These are phyloP conservation scores for Alaudala cheleensis DNA, from an alignment of 2,113 vertebrate species.

Conservation along the genomic window DNA sequence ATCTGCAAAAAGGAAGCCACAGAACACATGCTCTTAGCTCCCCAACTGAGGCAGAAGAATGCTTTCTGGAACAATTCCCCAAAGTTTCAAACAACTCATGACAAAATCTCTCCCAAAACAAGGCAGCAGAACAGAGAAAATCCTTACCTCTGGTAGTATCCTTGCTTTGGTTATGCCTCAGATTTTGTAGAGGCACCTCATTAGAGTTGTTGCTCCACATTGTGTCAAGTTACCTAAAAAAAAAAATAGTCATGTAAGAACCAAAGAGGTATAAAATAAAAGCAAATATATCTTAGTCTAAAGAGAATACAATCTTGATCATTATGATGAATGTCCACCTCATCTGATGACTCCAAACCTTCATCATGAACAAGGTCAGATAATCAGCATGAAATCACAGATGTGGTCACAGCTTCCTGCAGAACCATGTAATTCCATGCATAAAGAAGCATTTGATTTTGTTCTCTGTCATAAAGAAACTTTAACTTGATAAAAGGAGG, in stretches of 20 bases:
- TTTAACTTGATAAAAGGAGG: background rate
- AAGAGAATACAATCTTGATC: background rate
- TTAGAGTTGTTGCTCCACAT: conserved; percentile 85
- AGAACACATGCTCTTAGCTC: background rate
- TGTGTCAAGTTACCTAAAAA: conserved; percentile 78
- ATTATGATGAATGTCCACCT: background rate
- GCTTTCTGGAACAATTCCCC: background rate
- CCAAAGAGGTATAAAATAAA: background rate
- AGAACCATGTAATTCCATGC: background rate
- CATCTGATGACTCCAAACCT: background rate
- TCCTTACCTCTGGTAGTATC: conserved; percentile 79
- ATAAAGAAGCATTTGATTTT: background rate
- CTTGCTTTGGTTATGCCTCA: conserved; percentile 66
- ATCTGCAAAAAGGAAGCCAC: background rate
- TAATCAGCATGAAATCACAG: background rate
- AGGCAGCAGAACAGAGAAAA: background rate
- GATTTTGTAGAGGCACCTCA: conserved; percentile 76
- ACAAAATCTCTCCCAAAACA: background rate
- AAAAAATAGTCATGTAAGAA: background rate
- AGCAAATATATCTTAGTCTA: background rate
- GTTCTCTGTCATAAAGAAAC: background rate
- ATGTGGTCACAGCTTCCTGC: background rate
- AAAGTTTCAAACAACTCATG: background rate
- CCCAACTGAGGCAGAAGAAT: background rate
- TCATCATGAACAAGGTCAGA: background rate